Base-by-base conservation (phyloP, 1,140 invertebrate species). In the Zaprionus africanus region DNA sequence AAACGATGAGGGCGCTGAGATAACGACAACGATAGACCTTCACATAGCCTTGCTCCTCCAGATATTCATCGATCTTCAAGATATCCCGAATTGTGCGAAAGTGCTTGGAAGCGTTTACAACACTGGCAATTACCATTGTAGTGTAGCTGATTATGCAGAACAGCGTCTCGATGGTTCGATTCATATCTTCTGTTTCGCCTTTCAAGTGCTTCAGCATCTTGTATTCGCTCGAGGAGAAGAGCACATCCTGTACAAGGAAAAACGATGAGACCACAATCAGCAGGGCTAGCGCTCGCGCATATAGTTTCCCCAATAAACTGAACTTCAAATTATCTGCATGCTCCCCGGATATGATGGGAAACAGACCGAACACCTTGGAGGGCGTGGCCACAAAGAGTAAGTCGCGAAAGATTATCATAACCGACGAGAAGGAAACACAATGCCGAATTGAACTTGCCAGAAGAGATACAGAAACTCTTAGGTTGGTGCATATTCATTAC, bases 81-180 rank as follows among this genome's bases (percentile, higher is more conserved):
- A 86, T 46, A n/a, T 90, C 85, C 0, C 74, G 53, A 5, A 90
- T 46, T 2, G 74, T 78, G n/a, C 82, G 79, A 68, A 38, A 90
- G 26, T 90, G 85, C 4, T 70, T 67, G 7, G 71, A 34, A 0
- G 63, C 57, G 51, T 90, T 90, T 7, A 79, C 38, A 0, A 86
- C 76, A 26, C 79, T 75, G 0, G 85, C 71, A 7, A 80, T 3
- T 1, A 76, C 79, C 56, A 90, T 82, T 57, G 82, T 69, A 5
- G 86, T 90, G 17, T 90, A 90, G 58, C 86, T 90, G 17, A 41
- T 38, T 1, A 90, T 90, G 70, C 85, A 90, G 31, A 90, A 81
- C 0, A 90, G 72, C 15, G 85, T 90, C 73, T 90, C 85, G 13
- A 90, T 90, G 19, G 86, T 90, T 5, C 79, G 61, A 53, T 90